Percentiles rank a stretch among this genome's conserved stretches.
These are phyloP conservation scores for Hermaeophaga mercurialis DNA, from an alignment of 2,888 invertebrate genomes.

Conservation along the genomic window DNA sequence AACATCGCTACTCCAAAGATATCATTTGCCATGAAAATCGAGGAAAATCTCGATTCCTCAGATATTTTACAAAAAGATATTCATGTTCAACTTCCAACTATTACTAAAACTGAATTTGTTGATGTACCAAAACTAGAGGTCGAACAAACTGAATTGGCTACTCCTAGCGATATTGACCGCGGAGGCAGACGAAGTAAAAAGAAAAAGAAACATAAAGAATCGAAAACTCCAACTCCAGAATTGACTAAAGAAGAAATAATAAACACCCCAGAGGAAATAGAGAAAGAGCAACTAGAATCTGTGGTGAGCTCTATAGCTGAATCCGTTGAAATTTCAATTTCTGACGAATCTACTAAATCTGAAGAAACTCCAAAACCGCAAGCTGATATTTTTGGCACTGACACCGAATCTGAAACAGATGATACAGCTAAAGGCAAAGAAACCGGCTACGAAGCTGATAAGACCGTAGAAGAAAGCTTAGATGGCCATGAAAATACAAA, in stretches of 20 bases:
- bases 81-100: conserved; percentile 48
- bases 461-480: conserved; percentile 64
- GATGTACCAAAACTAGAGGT: conserved; percentile 50
- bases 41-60: conserved; percentile 45
- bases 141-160: conserved; percentile 50
- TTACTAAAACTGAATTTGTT: conserved; percentile 41
- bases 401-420: conserved; percentile 53
- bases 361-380: conserved; percentile 63
- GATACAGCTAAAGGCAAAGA: conserved; percentile 59
- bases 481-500: conserved; percentile 55
- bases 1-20: conserved; percentile 53
- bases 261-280: no score
- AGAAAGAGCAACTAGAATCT: conserved; percentile 46
- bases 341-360: conserved; percentile 58
- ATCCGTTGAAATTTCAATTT: conserved; percentile 61
- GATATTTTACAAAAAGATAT: conserved; percentile 51
- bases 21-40: conserved; percentile 47
- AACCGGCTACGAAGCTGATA: conserved; percentile 75
- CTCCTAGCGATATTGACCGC: conserved; percentile 57
- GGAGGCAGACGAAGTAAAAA: conserved; percentile 65
- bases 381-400: conserved; percentile 55
- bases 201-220: conserved; percentile 67
- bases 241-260: conserved; percentile 21
- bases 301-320: conserved; percentile 61
- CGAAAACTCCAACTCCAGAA: conserved; percentile 37